Conservation (phyloP, 2,888 invertebrate species). For the Andrena camellia region DNA sequence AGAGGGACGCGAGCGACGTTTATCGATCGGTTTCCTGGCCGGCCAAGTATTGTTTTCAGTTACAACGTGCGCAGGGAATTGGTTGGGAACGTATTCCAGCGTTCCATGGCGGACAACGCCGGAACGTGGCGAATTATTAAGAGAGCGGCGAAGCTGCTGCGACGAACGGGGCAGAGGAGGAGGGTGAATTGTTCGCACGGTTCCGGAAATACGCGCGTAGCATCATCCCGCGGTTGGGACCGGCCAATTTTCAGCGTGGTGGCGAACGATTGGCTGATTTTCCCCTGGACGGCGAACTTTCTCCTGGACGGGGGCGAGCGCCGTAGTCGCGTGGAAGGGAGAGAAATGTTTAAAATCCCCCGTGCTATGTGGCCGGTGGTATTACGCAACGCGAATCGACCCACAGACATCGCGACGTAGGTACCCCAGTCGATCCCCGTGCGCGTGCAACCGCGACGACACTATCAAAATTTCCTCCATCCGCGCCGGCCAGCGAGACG, state of each 20-base stretch:
- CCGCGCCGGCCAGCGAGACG: background rate
- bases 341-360: conserved; percentile 68
- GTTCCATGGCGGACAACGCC: background rate
- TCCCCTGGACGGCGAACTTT: conserved; percentile 67
- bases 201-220: background rate
- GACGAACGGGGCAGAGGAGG: background rate
- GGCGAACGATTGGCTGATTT: conserved; percentile 62
- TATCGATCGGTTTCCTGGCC: conserved; percentile 33
- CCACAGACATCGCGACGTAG: conserved; percentile 31
- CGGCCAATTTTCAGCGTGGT: conserved; percentile 50
- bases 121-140: background rate
- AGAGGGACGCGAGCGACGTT: conserved; percentile 29
- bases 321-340: conserved; percentile 17
- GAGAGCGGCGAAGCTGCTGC: background rate
- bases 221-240: background rate
- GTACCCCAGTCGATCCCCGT: conserved; percentile 41
- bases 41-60: conserved; percentile 25
- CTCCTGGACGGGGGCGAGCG: conserved; percentile 54
- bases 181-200: background rate
- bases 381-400: conserved; percentile 62
- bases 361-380: conserved; percentile 15
- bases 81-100: conserved; percentile 13
- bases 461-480: background rate
- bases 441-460: background rate
- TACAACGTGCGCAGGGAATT: conserved; percentile 20